A percentile compares a stretch with the other conserved stretches of the same genome.
phyloP scores from a whole-genome alignment of 2,797 vertebrate genomes.

The Oreochromis grahami region DNA sequence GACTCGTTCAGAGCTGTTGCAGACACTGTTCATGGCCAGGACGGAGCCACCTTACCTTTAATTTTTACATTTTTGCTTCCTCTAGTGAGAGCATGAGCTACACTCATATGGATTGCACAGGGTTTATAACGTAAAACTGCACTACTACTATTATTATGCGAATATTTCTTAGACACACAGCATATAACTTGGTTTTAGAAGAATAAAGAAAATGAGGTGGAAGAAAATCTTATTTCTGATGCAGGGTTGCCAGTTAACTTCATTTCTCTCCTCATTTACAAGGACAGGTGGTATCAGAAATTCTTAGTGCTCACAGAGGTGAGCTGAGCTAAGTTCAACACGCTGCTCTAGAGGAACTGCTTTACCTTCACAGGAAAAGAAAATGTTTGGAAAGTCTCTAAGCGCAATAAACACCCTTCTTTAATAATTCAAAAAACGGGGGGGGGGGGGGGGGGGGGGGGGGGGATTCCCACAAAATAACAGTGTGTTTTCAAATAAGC shows the following conservation, averaged over 20 bases:
- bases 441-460: no score
- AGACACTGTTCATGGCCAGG: not conserved
- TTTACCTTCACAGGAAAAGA: not conserved
- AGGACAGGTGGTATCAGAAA: not conserved
- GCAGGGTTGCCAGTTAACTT: not conserved
- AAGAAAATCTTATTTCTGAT: not conserved
- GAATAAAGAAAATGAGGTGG: not conserved
- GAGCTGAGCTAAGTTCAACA: not conserved
- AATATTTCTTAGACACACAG: not conserved
- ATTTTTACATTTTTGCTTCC: not conserved
- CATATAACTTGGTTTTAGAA: not conserved
- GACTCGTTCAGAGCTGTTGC: not conserved
- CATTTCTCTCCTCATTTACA: not conserved
- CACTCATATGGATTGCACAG: not conserved
- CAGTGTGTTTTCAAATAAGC: not conserved
- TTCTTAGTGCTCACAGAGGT: not conserved
- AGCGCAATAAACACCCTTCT: not conserved
- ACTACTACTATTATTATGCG: not conserved
- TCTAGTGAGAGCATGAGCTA: not conserved
- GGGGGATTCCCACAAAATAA: not conserved
- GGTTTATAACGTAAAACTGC: not conserved
- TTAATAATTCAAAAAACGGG: not conserved
- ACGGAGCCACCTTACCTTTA: not conserved
- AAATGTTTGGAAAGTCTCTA: not conserved
- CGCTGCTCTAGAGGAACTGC: not conserved